Conservation (phyloP, 2,888 invertebrate species). For the Dastarcus helophoroides region DNA sequence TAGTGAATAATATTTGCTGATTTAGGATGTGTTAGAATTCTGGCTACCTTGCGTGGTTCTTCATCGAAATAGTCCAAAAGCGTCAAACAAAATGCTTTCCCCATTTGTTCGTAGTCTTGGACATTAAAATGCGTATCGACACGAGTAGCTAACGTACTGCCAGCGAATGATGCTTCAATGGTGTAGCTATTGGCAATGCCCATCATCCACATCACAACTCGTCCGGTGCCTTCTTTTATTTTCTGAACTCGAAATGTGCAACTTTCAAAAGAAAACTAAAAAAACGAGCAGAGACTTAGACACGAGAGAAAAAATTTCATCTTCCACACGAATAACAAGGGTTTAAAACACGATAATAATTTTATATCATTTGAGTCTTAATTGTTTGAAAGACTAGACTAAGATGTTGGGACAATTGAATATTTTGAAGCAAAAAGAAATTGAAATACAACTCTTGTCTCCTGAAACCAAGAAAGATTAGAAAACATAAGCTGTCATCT, state of each 20-base stretch:
- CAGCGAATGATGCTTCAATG: conserved; percentile 90
- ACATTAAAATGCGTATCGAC: conserved; percentile 75
- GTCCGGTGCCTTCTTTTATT: conserved; percentile 88
- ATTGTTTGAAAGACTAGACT: too few species aligned
- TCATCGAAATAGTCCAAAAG: conserved; percentile 83
- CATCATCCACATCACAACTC: conserved; percentile 92
- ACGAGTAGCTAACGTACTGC: conserved; percentile 72
- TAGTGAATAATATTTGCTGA: too few species aligned
- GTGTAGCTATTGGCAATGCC: conserved; percentile 91
- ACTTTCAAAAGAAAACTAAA: conserved; percentile 83
- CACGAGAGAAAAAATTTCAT: too few species aligned
- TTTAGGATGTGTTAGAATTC: too few species aligned
- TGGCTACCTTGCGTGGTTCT: conserved; percentile 62
- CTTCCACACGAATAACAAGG: too few species aligned
- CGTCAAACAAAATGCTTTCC: conserved; percentile 85
- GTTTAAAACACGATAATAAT: too few species aligned
- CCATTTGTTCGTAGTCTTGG: conserved; percentile 69
- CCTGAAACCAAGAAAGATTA: too few species aligned
- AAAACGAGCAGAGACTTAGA: conserved; percentile 15
- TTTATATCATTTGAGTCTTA: too few species aligned
- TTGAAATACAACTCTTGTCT: too few species aligned
- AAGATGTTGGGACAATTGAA: too few species aligned
- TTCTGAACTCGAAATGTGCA: conserved; percentile 91
- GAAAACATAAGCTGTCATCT: too few species aligned
- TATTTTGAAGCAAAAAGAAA: too few species aligned